These are phyloP conservation scores for Copidosoma aretas DNA, from an alignment of 2,888 invertebrate species.

Conservation along the genomic window DNA sequence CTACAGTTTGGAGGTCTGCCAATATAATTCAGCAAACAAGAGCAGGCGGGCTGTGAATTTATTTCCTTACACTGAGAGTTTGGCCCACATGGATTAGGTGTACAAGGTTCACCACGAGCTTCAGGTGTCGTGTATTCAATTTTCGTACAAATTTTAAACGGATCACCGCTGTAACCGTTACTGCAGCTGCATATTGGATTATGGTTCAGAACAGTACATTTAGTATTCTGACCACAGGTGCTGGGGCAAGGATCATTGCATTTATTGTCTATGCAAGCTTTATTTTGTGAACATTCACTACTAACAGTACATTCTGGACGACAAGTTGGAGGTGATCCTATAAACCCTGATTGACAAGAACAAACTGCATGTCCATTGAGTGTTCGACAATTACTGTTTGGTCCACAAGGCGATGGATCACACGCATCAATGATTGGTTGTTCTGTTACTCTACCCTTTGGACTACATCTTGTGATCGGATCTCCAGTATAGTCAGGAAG, in stretches of 20 bases:
- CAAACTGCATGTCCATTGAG: constrained; percentile 82
- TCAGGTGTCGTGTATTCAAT: constrained; percentile 63
- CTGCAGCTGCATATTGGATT: constrained; percentile 87
- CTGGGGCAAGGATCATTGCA: constrained; percentile 84
- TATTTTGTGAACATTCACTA: constrained; percentile 81
- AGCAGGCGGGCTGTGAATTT: constrained; percentile 84
- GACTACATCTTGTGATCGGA: constrained; percentile 69
- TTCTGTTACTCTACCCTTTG: constrained; percentile 42
- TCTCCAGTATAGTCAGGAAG: constrained; percentile 80
- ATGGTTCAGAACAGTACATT: constrained; percentile 84
- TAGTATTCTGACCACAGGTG: constrained; percentile 81
- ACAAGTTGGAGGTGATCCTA: constrained; percentile 81
- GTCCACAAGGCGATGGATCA: constrained; percentile 83
- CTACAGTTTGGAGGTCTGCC: constrained; percentile 87
- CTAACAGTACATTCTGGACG: constrained; percentile 84
- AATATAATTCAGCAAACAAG: constrained; percentile 79
- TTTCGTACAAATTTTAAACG: constrained; percentile 73
- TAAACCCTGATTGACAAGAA: constrained; percentile 76
- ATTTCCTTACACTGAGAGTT: constrained; percentile 82
- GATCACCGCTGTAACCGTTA: constrained; percentile 80
- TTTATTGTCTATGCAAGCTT: constrained; percentile 81
- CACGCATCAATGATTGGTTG: constrained; percentile 68
- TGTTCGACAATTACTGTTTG: constrained; percentile 79
- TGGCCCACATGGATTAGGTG: constrained; percentile 83
- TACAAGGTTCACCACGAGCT: constrained; percentile 71